These are phyloP conservation scores for Rhagoletis zephyria DNA, from an alignment of 1,140 invertebrate genomes.

Conservation along the genomic window DNA sequence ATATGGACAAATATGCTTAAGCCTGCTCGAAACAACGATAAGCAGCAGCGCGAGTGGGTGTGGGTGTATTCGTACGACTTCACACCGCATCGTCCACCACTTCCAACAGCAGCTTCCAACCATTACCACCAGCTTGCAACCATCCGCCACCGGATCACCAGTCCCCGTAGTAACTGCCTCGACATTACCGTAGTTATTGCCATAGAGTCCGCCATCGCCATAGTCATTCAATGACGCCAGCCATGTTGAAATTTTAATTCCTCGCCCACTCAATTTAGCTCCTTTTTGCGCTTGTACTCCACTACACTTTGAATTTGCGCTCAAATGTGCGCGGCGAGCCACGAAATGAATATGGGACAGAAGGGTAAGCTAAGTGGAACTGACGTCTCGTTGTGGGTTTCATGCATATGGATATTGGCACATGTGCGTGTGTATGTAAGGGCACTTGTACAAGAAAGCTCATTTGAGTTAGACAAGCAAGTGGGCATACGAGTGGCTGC, in stretches of 20 bases:
- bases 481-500: neutral
- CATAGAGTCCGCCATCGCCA: conserved; percentile 50
- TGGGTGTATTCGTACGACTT: neutral
- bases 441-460: conserved; percentile 31
- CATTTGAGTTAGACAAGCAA: conserved; percentile 48
- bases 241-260: conserved; percentile 58
- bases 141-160: conserved; percentile 26
- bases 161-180: conserved; percentile 34
- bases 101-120: neutral
- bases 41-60: neutral
- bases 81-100: conserved; percentile 23
- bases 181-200: conserved; percentile 38
- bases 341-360: conserved; percentile 54
- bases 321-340: conserved; percentile 56
- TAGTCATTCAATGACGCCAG: conserved; percentile 55
- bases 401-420: conserved; percentile 16
- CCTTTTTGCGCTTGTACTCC: conserved; percentile 52
- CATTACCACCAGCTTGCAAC: neutral
- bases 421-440: neutral
- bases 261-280: conserved; percentile 56
- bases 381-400: conserved; percentile 52
- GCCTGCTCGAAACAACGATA: neutral
- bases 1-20: neutral
- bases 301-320: conserved; percentile 52
- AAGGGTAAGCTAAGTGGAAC: conserved; percentile 55